These are phyloP conservation scores for Haliclystus octoradiatus DNA, from an alignment of 30 jellyfish, hydroid and myxozoan species.

Conservation along the genomic window DNA sequence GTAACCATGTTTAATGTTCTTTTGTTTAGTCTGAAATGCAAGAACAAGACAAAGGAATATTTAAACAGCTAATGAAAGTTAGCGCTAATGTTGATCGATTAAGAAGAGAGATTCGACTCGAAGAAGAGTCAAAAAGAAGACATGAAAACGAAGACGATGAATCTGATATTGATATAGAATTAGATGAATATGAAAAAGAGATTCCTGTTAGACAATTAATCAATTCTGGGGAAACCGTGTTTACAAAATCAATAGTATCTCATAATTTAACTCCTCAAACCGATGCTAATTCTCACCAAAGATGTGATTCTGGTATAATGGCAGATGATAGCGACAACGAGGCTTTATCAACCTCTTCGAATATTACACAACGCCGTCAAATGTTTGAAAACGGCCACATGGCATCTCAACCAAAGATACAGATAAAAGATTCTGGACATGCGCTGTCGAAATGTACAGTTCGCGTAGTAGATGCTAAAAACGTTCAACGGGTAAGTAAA, in stretches of 20 bases:
- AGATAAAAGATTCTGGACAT: neutral
- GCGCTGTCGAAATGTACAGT: neutral
- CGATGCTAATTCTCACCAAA: neutral
- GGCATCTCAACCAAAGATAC: neutral
- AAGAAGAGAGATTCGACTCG: neutral
- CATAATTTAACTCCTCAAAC: neutral
- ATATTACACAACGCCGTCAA: neutral
- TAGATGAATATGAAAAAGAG: neutral
- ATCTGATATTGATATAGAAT: neutral
- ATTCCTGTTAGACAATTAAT: neutral
- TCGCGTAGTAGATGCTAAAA: neutral
- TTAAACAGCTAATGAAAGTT: neutral
- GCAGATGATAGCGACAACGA: neutral
- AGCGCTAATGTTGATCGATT: neutral
- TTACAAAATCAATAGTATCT: too few species aligned
- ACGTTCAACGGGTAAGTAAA: neutral
- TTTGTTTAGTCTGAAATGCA: neutral
- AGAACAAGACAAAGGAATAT: conserved; percentile 1
- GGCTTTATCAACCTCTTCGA: neutral
- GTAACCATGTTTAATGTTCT: neutral
- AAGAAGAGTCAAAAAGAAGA: neutral
- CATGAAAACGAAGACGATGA: neutral
- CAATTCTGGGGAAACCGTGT: neutral
- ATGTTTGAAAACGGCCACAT: neutral
- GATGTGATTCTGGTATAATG: neutral